Evolutionary conservation across 2,113 vertebrate species (phyloP).

Genomic region (Tautogolabrus adspersus): DNA sequence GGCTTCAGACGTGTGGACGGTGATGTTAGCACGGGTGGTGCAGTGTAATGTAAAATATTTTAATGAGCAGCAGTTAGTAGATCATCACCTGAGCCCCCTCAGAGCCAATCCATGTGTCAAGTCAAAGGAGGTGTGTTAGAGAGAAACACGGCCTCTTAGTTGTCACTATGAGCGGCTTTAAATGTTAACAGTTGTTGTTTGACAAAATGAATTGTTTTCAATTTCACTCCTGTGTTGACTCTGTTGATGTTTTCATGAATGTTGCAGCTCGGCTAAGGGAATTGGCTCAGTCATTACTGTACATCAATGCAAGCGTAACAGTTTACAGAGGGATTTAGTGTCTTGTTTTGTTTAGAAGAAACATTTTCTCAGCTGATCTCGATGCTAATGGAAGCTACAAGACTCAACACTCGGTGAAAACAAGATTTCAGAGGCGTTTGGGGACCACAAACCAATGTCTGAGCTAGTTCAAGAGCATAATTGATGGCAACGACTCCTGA

Average conservation of each 20-base stretch:
- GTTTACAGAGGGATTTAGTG: constrained; percentile 12
- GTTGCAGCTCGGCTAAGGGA: constrained; percentile 16
- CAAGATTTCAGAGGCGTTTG: background rate
- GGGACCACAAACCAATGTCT: constrained; percentile 4
- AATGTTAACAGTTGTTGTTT: constrained; percentile 10
- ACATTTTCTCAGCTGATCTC: constrained; percentile 14
- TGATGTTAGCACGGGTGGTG: constrained; percentile 12
- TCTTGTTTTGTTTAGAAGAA: constrained; percentile 16
- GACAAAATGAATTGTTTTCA: constrained; percentile 35
- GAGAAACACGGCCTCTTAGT: background rate
- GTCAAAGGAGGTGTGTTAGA: constrained; percentile 17
- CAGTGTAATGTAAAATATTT: constrained; percentile 53
- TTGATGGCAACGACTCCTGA: constrained; percentile 33
- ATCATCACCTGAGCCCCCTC: constrained; percentile 22
- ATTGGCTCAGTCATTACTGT: constrained; percentile 14
- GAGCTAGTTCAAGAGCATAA: constrained; percentile 30
- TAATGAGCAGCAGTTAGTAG: constrained; percentile 50
- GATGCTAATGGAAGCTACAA: constrained; percentile 16
- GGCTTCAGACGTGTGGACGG: constrained; percentile 21
- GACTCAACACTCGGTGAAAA: constrained; percentile 14
- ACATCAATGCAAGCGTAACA: background rate
- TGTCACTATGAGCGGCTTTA: constrained; percentile 17
- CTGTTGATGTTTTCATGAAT: constrained; percentile 25
- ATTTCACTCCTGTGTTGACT: constrained; percentile 13
- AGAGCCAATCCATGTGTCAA: constrained; percentile 22